Conservation (phyloP, 2,888 invertebrate genomes). For the Xanthostigma xanthostigma region DNA sequence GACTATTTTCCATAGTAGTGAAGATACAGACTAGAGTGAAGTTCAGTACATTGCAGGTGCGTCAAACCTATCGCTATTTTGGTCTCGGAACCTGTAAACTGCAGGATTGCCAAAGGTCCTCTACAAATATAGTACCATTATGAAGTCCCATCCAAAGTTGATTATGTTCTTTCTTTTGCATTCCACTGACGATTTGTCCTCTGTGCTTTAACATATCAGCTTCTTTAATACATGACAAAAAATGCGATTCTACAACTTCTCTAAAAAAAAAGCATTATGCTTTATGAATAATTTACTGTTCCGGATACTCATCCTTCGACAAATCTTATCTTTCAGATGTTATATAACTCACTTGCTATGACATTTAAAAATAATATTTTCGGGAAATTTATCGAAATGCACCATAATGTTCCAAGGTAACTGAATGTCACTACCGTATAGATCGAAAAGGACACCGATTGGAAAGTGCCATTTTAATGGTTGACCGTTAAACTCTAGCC, state of each 20-base stretch:
- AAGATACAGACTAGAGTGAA: no score
- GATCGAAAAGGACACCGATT: slow-evolving; percentile 85
- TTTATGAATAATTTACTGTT: background rate
- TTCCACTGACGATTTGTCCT: slow-evolving; percentile 73
- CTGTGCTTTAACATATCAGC: slow-evolving; percentile 96
- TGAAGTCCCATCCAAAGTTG: slow-evolving; percentile 89
- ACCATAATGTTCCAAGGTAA: slow-evolving; percentile 90
- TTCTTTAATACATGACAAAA: slow-evolving; percentile 91
- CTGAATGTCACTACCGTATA: slow-evolving; percentile 47
- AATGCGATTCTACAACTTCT: slow-evolving; percentile 85
- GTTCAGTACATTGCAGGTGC: no score
- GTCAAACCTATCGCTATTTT: no score
- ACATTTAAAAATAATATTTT: slow-evolving; percentile 73
- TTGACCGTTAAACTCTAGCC: slow-evolving; percentile 85
- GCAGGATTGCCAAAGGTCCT: no score
- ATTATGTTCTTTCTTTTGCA: slow-evolving; percentile 94
- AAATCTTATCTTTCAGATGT: background rate
- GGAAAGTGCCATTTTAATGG: slow-evolving; percentile 84
- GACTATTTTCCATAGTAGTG: no score
- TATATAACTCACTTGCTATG: slow-evolving; percentile 50
- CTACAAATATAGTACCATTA: slow-evolving; percentile 79
- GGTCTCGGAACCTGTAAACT: no score
- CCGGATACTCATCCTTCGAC: background rate
- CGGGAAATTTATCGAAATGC: slow-evolving; percentile 91
- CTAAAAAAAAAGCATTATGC: slow-evolving; percentile 32